These are phyloP conservation scores for Patella depressa DNA, from an alignment of 2,888 invertebrate genomes.

Conservation along the genomic window DNA sequence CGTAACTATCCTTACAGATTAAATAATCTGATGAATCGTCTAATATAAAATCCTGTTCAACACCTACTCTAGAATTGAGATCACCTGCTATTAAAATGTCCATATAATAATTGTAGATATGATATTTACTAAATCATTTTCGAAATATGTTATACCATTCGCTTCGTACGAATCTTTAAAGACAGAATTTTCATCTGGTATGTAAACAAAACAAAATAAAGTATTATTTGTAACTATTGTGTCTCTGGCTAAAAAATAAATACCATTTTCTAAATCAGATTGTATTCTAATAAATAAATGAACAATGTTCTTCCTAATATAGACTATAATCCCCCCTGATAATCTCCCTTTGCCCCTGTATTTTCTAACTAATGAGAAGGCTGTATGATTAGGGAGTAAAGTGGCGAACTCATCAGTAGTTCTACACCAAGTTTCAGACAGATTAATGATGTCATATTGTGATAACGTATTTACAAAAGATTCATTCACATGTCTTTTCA, in stretches of 20 bases:
- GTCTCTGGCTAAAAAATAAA: not conserved
- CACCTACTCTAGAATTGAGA: too few species aligned
- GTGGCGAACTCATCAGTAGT: not conserved
- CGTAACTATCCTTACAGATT: not conserved
- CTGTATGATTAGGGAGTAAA: not conserved
- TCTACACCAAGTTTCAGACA: conserved; percentile 2
- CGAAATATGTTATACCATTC: not conserved
- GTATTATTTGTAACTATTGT: not conserved
- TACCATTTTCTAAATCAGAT: not conserved
- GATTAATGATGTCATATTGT: not conserved
- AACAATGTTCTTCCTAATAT: not conserved
- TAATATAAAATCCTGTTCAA: too few species aligned
- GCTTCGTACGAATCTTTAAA: not conserved
- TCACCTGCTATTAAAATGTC: too few species aligned
- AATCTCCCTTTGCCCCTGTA: not conserved
- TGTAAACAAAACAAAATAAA: conserved; percentile 1
- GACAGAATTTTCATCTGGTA: not conserved
- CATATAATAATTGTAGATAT: too few species aligned
- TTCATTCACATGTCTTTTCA: not conserved
- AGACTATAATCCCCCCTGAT: conserved; percentile 6
- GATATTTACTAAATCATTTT: not conserved
- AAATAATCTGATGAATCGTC: not conserved
- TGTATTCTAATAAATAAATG: not conserved
- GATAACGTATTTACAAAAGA: conserved; percentile 4
- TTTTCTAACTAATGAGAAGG: not conserved